Base-by-base conservation (phyloP, 2,113 vertebrate genomes). In the Toxostoma redivivum region DNA sequence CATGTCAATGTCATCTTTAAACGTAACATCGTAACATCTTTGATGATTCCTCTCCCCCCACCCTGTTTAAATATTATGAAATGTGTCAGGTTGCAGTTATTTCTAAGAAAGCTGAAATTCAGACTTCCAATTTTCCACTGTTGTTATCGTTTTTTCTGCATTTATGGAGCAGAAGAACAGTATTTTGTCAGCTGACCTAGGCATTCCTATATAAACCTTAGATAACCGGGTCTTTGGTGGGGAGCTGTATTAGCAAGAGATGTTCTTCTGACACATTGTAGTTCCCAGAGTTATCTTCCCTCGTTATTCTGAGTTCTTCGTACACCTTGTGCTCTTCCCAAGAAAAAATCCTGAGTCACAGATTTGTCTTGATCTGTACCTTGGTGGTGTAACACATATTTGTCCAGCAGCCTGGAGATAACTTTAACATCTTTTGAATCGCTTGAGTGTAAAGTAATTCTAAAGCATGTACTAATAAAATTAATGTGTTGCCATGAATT, bases 1-100 rank as follows among this genome's bases (percentile, higher is more conserved):
- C 97, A 98, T 97, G 98, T 98, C 97, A 98, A 71, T 97, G 98
- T 97, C 97, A 97, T 97, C 94, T 97, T 97, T 98, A 97, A 97
- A 94, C 85, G 27, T 81, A 97, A 94, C 97, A 98, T 97, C 86
- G 47, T 88, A 97, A 94, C 97, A 98, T 97, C 88, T 97, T 97
- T 97, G 94, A 71, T 96, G 94, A 95, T 94, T 97, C 95, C 95
- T 97, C 94, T 96, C 93, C 95, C 94, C 97, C 96, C 97, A 95
- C 94, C 95, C 92, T 93, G 86, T 97, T 98, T 95, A 95, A 98
- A 97, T 98, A 97, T 95, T 96, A 97, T 87, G 87, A 77, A 98
- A 97, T 96, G 91, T 97, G 97, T 98, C 96, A 97, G 95, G 95
- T 97, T 94, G 92, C 94, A 96, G 97, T 96, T 97, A 97, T 96